Percentiles rank a stretch among this genome's conserved stretches.
Evolutionary conservation across 2,888 invertebrate species (phyloP).

Genomic region (Nectonema munidae): DNA sequence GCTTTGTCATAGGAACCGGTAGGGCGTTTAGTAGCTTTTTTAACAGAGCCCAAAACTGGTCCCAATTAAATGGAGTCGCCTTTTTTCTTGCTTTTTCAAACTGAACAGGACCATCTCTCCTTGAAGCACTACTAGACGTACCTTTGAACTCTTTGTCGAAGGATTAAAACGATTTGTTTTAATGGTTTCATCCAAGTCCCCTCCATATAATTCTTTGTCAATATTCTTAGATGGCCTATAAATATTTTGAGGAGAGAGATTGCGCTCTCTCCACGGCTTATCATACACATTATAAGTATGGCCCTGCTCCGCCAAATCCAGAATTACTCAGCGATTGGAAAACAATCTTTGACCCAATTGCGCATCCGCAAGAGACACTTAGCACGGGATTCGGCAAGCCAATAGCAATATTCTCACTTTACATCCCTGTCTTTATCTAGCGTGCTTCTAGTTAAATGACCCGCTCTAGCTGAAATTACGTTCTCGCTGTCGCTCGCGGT

Average conservation of each 20-base stretch:
- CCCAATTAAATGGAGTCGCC: constrained; percentile 87
- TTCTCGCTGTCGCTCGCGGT: constrained; percentile 61
- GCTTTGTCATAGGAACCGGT: no score
- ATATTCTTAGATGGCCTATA: constrained; percentile 54
- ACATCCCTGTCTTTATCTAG: constrained; percentile 64
- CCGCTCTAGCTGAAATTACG: constrained; percentile 62
- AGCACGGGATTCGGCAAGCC: constrained; percentile 55
- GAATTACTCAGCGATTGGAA: constrained; percentile 42
- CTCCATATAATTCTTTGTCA: constrained; percentile 59
- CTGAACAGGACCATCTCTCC: constrained; percentile 68
- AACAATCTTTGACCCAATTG: constrained; percentile 72
- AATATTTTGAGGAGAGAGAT: constrained; percentile 49
- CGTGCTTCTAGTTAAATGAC: constrained; percentile 39
- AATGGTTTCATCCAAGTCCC: constrained; percentile 52
- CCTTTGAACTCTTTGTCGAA: constrained; percentile 86
- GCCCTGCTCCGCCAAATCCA: no score
- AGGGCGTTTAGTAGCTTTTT: constrained; percentile 36
- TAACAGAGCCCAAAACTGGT: constrained; percentile 83
- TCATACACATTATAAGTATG: constrained; percentile 91
- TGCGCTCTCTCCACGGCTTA: constrained; percentile 74
- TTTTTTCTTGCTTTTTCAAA: constrained; percentile 45
- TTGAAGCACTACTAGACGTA: constrained; percentile 34
- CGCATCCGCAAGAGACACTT: constrained; percentile 27
- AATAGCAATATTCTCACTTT: constrained; percentile 81
- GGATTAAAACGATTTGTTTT: constrained; percentile 55